phyloP scores from a whole-genome alignment of 2,888 invertebrate species.

The Thecocarcelia acutangulata region DNA sequence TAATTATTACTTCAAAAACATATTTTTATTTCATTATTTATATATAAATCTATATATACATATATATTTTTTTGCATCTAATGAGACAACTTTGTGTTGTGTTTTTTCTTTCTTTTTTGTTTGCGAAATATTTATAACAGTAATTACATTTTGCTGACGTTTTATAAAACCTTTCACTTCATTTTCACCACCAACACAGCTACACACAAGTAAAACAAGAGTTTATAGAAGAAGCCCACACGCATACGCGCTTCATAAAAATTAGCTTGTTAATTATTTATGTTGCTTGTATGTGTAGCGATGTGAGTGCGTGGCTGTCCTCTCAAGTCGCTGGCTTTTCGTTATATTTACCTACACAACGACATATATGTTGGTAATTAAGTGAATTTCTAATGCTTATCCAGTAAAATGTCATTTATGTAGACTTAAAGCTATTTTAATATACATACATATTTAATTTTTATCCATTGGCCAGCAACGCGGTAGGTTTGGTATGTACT shows the following conservation, averaged over 20 bases:
- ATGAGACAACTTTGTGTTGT: conserved; percentile 24
- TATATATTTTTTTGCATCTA: conserved; percentile 28
- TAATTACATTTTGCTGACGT: conserved; percentile 50
- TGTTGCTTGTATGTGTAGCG: conserved; percentile 8
- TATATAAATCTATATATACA: conserved; percentile 9
- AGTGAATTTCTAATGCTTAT: conserved; percentile 71
- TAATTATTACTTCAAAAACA: conserved; percentile 1
- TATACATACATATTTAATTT: conserved; percentile 15
- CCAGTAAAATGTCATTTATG: conserved; percentile 64
- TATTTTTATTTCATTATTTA: not conserved
- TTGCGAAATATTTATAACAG: conserved; percentile 26
- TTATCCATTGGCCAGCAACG: conserved; percentile 37
- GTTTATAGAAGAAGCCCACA: conserved; percentile 50
- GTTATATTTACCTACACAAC: conserved; percentile 1
- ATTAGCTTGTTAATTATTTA: conserved; percentile 61
- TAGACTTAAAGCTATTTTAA: conserved; percentile 62
- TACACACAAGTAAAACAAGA: too few relatives aligned
- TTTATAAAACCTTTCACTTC: conserved; percentile 63
- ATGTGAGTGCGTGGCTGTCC: not conserved
- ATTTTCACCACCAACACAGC: not conserved
- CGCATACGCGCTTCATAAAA: conserved; percentile 43
- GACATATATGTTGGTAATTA: conserved; percentile 47
- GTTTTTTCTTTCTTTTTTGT: conserved; percentile 2
- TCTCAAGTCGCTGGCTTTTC: not conserved
- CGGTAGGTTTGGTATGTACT: conserved; percentile 65